These are phyloP conservation scores for Nibea coibor DNA, from an alignment of 2,113 vertebrate species.

Conservation along the genomic window DNA sequence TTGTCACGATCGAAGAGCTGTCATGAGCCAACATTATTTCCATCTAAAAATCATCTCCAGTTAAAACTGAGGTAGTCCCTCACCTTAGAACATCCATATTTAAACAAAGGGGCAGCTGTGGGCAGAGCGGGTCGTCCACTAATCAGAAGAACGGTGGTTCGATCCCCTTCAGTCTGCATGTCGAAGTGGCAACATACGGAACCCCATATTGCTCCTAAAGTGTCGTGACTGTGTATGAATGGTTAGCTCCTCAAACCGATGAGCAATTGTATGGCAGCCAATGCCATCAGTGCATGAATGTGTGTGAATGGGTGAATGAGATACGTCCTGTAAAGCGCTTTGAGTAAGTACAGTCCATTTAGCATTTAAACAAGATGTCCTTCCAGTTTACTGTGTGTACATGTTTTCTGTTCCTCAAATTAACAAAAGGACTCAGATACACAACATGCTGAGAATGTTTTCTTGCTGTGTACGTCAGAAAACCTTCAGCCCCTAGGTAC, in stretches of 20 bases:
- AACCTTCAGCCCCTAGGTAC: background rate
- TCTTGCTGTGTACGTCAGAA: background rate
- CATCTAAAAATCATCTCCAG: background rate
- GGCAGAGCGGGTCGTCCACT: too few species aligned
- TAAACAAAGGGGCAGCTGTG: background rate
- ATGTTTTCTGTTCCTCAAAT: conserved; percentile 11
- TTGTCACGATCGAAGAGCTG: background rate
- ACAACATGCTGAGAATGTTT: conserved; percentile 12
- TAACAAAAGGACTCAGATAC: conserved; percentile 1
- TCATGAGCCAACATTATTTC: background rate
- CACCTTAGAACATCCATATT: conserved; percentile 7
- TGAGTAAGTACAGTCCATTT: too few species aligned
- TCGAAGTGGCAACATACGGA: too few species aligned
- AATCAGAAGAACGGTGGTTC: too few species aligned
- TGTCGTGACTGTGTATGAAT: too few species aligned
- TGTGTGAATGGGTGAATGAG: too few species aligned
- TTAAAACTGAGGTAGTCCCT: conserved; percentile 13
- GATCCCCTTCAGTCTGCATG: too few species aligned
- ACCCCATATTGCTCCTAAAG: too few species aligned
- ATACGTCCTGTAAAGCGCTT: too few species aligned
- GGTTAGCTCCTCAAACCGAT: too few species aligned
- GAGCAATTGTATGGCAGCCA: too few species aligned
- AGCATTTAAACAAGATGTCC: background rate
- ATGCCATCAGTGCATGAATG: too few species aligned
- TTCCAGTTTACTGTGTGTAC: background rate